These are phyloP conservation scores for Brachionus paranguensis DNA, from an alignment of 1,140 invertebrate genomes.

Conservation along the genomic window DNA sequence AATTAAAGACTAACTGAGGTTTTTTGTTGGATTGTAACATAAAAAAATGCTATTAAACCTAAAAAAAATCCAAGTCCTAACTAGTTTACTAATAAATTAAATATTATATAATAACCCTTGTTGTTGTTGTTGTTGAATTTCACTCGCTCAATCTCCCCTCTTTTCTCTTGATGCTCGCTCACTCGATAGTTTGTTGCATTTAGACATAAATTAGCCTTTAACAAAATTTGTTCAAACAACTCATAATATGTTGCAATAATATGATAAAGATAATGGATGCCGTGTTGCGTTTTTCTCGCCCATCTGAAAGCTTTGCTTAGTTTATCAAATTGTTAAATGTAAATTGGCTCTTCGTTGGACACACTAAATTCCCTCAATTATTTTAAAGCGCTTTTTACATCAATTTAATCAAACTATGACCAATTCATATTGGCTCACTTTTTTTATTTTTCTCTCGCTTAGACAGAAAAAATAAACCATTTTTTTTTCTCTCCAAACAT, in stretches of 20 bases:
- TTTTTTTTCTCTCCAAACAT: too few species aligned
- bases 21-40: conserved; percentile 21
- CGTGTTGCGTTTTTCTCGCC: background rate
- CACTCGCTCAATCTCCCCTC: conserved; percentile 24
- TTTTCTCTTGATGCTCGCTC: background rate
- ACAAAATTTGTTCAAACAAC: conserved; percentile 5
- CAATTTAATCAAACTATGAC: background rate
- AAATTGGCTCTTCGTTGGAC: background rate
- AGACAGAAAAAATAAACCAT: too few species aligned
- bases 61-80: conserved; percentile 31
- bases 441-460: background rate
- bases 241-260: conserved; percentile 31
- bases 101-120: conserved; percentile 28
- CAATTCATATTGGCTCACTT: background rate
- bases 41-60: conserved; percentile 31
- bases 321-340: background rate
- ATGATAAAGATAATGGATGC: conserved; percentile 27
- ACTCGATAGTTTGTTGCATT: conserved; percentile 10
- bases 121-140: conserved; percentile 8
- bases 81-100: conserved; percentile 32
- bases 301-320: background rate
- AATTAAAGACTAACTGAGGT: background rate
- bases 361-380: background rate
- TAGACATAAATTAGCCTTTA: conserved; percentile 37
- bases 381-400: conserved; percentile 23